Conservation (phyloP, 2,113 vertebrate species). For the Oryzias celebensis region DNA sequence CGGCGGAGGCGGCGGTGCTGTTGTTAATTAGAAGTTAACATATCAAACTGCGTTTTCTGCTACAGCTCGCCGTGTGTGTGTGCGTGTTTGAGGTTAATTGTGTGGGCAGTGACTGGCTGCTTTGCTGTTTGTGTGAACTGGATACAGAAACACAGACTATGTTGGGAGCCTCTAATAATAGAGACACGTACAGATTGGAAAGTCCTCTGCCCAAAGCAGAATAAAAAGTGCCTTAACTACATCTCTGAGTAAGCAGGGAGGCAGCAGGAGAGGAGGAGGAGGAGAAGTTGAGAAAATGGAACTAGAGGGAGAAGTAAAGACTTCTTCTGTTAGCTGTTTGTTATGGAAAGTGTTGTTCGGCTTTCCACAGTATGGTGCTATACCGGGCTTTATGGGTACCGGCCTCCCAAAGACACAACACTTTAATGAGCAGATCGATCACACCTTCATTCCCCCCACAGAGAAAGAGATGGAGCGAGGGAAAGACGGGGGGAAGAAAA, state of each 20-base stretch:
- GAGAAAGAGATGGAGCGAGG: conserved; percentile 40
- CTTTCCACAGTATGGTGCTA: conserved; percentile 16
- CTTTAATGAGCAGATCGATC: conserved; percentile 72
- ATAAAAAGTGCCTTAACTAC: conserved; percentile 46
- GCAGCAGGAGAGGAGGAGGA: conserved; percentile 23
- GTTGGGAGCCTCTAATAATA: conserved; percentile 65
- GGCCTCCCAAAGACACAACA: conserved; percentile 57
- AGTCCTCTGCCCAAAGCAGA: conserved; percentile 54
- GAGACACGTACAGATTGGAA: conserved; percentile 58
- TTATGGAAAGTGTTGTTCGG: conserved; percentile 27
- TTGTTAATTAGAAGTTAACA: conserved; percentile 60
- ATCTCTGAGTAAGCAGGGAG: conserved; percentile 27
- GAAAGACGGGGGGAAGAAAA: conserved; percentile 19
- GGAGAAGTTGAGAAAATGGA: conserved; percentile 18
- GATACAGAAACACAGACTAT: conserved; percentile 45
- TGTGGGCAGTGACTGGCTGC: conserved; percentile 61
- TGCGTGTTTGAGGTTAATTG: conserved; percentile 55
- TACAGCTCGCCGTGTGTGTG: conserved; percentile 9
- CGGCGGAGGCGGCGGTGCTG: conserved; percentile 39
- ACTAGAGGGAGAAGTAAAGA: conserved; percentile 3
- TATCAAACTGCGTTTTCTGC: conserved; percentile 44
- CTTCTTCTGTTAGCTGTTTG: conserved; percentile 32
- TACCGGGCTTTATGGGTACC: conserved; percentile 40
- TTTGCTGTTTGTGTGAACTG: conserved; percentile 56
- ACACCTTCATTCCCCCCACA: conserved; percentile 62